Base-by-base conservation (phyloP, 2,888 invertebrate species). In the Meiosimyza platycephala region DNA sequence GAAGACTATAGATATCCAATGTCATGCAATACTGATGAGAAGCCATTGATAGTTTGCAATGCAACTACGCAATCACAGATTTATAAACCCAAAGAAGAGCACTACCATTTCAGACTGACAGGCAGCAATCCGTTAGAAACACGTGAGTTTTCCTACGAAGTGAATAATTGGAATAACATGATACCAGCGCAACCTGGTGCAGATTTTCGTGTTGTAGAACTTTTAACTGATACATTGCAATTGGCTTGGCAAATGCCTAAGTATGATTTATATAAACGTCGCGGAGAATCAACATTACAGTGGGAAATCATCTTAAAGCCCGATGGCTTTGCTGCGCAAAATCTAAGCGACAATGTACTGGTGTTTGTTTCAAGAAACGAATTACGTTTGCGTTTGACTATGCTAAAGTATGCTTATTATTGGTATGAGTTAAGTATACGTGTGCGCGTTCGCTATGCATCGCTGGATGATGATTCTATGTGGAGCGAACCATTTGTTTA, bases 401-500 rank as follows among this genome's bases (percentile, higher is more conserved):
- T 82, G 9, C 76, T 85, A 3, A 79, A 82, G 6, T 85, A 78
- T 76, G 82, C 84, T 4, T 81, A 79, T 67, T 83, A 81, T 71
- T 79, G 90, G 66, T 95, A 94, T 88, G 92, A 93, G 77, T 90
- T 95, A 1, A 77, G 75, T 33, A 18, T 84, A 60, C 89, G 93
- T 77, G 91, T 95, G 68, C 91, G 91, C 74, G 90, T 93, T 75
- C 91, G 90, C 81, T 90, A 92, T 12, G 76, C 72, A 65, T 77
- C 47, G 74, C 40, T 40, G 40, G 80, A 74, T 22, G 90, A 89
- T 48, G 89, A 87, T 40, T 89, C 86, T 12, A 89, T 90, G 85
- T 95, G 94, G 94, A 95, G 95, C 55, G 87, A 91, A 67, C 91
- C 91, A 76, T 89, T 90, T 59, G 89, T 89, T 52, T 84, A 89